Conservation (phyloP, 2,113 vertebrate genomes). For the Catharus bicknelli region DNA sequence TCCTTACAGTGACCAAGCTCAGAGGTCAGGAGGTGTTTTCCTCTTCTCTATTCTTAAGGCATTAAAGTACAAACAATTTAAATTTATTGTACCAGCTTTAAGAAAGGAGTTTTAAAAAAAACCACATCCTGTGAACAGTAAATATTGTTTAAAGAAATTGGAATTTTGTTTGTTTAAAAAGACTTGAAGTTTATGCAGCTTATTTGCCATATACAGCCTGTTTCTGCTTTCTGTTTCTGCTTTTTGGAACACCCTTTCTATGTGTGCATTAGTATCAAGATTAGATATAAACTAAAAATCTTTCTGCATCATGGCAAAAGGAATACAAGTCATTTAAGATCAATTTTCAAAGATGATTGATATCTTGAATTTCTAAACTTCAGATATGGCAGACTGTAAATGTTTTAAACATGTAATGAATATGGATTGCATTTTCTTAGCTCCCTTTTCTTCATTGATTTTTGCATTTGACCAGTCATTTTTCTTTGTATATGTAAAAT, state of each 20-base stretch:
- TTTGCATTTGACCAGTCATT: slow-evolving; percentile 1
- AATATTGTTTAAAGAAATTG: background rate
- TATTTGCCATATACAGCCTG: background rate
- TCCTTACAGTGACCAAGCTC: background rate
- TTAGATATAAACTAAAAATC: background rate
- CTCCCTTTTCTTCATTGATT: slow-evolving; percentile 37
- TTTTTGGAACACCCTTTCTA: background rate
- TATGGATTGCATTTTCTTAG: slow-evolving; percentile 44
- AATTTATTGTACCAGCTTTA: background rate
- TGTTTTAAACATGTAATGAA: slow-evolving; percentile 31
- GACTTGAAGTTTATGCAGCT: background rate
- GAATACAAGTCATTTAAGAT: background rate
- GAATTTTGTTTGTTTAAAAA: background rate
- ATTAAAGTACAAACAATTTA: background rate
- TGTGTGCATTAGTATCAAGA: background rate
- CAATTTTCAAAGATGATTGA: background rate
- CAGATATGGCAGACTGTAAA: background rate
- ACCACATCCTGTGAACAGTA: background rate
- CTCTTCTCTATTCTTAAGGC: background rate
- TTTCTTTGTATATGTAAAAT: slow-evolving; percentile 24
- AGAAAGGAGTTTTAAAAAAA: background rate
- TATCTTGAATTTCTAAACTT: slow-evolving; percentile 11
- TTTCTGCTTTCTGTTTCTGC: background rate
- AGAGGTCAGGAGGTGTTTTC: background rate
- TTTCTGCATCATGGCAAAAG: background rate